phyloP scores from a whole-genome alignment of 1,140 invertebrate genomes.

The Drosophila nebulosa region DNA sequence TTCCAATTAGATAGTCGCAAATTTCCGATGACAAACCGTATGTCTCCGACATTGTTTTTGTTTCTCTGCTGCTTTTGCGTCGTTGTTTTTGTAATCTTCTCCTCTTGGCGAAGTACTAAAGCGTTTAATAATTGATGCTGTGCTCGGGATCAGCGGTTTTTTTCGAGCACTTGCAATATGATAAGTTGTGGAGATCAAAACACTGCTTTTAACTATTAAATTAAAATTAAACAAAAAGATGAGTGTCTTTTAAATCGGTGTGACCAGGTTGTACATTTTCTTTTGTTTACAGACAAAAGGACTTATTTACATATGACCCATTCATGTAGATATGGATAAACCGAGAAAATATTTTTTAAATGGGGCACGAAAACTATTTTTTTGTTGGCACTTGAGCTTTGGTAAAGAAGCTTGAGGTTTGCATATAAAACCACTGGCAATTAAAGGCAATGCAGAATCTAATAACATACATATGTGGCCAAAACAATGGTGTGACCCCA shows the following conservation, averaged over 20 bases:
- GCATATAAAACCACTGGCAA: no score
- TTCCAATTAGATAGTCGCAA: slow-evolving; percentile 15
- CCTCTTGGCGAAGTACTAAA: not conserved
- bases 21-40: slow-evolving; percentile 60
- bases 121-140: not conserved
- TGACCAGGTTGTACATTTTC: not conserved
- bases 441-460: no score
- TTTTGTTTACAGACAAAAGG: not conserved
- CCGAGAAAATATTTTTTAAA: no score
- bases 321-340: not conserved
- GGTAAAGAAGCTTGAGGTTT: no score
- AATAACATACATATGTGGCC: no score
- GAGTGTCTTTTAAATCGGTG: not conserved
- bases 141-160: not conserved
- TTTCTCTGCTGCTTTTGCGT: slow-evolving; percentile 43
- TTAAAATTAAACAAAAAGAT: not conserved
- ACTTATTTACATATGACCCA: not conserved
- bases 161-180: not conserved
- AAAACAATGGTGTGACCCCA: no score
- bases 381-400: no score
- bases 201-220: not conserved
- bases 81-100: slow-evolving; percentile 19
- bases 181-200: not conserved
- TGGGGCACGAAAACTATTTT: no score
- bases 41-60: slow-evolving; percentile 77